Conservation (phyloP, 2,888 invertebrate species). For the Nyleta sp. region DNA sequence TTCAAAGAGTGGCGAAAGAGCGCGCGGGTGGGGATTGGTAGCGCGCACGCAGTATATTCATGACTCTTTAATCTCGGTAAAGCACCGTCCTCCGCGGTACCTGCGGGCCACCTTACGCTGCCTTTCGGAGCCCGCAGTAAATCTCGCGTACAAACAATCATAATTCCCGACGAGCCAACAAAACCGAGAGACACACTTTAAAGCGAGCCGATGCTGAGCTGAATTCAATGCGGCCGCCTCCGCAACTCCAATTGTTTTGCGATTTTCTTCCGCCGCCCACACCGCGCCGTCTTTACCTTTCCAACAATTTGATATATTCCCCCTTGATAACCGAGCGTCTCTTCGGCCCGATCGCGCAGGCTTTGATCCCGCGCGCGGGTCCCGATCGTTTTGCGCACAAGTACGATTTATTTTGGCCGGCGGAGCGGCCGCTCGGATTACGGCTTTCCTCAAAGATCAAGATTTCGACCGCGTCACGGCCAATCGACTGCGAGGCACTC, state of each 20-base stretch:
- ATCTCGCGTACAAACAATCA: constrained; percentile 81
- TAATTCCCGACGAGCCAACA: constrained; percentile 80
- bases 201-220: constrained; percentile 79
- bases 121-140: constrained; percentile 74
- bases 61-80: constrained; percentile 78
- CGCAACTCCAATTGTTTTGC: constrained; percentile 80
- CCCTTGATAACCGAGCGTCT: constrained; percentile 5
- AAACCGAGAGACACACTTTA: constrained; percentile 76
- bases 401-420: constrained; percentile 6
- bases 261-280: constrained; percentile 69
- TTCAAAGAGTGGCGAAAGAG: constrained; percentile 34
- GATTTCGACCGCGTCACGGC: constrained; percentile 63
- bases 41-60: constrained; percentile 74
- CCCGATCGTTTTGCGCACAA: no score
- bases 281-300: constrained; percentile 29
- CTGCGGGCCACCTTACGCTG: constrained; percentile 58
- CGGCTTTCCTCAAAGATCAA: constrained; percentile 60
- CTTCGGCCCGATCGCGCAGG: constrained; percentile 50
- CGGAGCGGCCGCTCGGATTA: constrained; percentile 9
- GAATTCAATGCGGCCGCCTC: constrained; percentile 80
- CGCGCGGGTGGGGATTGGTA: constrained; percentile 64
- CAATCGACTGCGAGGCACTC: constrained; percentile 58
- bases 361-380: constrained; percentile 22
- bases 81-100: constrained; percentile 65
- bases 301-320: constrained; percentile 52